These are phyloP conservation scores for Phrynosoma platyrhinos DNA, from an alignment of 2,113 vertebrate genomes.

Conservation along the genomic window DNA sequence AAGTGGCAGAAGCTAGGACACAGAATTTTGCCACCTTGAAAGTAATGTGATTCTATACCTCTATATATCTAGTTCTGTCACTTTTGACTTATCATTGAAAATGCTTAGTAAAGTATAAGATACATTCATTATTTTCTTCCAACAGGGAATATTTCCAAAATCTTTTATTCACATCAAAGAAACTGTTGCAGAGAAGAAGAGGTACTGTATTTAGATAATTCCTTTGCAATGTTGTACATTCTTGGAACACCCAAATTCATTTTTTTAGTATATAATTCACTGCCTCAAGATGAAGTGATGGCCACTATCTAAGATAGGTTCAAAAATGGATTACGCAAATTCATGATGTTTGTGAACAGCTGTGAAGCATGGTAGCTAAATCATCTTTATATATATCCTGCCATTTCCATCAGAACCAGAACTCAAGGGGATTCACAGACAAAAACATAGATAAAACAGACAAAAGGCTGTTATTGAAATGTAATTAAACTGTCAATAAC, in stretches of 20 bases:
- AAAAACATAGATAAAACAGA: neutral
- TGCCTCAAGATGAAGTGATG: neutral
- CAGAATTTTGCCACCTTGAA: too few relatives aligned
- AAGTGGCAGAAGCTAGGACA: too few relatives aligned
- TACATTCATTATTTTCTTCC: conserved; percentile 20
- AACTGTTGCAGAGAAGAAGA: conserved; percentile 85
- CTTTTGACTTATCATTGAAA: neutral
- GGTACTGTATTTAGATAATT: conserved; percentile 75
- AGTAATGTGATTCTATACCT: neutral
- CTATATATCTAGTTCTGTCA: neutral
- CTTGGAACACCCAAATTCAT: neutral
- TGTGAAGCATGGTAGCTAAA: neutral
- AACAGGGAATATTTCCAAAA: conserved; percentile 93
- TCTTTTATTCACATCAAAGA: conserved; percentile 91
- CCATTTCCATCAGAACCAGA: neutral
- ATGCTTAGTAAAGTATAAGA: conserved; percentile 14
- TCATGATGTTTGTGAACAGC: neutral
- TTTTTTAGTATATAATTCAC: neutral
- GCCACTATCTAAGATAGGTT: neutral
- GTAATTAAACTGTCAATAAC: too few relatives aligned
- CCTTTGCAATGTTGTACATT: neutral
- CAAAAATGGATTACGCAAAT: neutral
- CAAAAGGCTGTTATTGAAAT: neutral
- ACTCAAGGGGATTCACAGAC: too few relatives aligned
- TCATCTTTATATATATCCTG: too few relatives aligned